Base-by-base conservation (phyloP, 2,113 vertebrate species). In the Pleuronectes platessa region DNA sequence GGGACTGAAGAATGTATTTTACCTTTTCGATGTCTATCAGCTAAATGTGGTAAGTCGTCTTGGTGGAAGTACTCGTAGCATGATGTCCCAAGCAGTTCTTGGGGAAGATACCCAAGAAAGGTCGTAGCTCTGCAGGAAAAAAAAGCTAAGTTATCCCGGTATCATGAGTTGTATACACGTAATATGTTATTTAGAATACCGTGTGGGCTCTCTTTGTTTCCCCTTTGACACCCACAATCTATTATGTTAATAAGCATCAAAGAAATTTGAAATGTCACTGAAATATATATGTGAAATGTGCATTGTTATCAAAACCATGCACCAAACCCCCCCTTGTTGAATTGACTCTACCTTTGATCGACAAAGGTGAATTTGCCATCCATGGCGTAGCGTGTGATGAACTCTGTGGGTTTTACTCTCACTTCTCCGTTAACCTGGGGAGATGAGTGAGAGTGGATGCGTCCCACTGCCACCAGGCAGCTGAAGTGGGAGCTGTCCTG, bases 41-140 rank as follows among this genome's bases (percentile, higher is more conserved):
- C 95, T 86, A 99, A 94, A 86, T 96, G 96, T 47, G 84, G 93
- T 58, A 96, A 93, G 85, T 97, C 96, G 42, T 97, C 96, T 90
- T 96, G 96, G 90, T 97, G 96, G 93, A 96, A 97, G 91, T 97
- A 97, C 76, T 97, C 96, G 6, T 97, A 97, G 90, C 96, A 97
- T n/a, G 96, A 97, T 18, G 96, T 97, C 75, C 96, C 96, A 10
- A 97, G 94, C 37, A 97, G 90, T 75, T 97, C 96, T 91, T 97
- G 96, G n/a, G 96, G 96, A 73, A 97, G 93, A 86, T 96, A 97
- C 54, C 96, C 96, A 62, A 97, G 94, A 92, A 97, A 89, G 49
- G 95, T 96, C 79, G 96, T 97, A 12, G 95, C 96, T 63, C 96
- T 97, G 77, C 53, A 13, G 27, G n/a, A n/a, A 61, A 37, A 15